Evolutionary conservation across 2,888 invertebrate genomes (phyloP).

Genomic region (Tinea semifulvella): DNA sequence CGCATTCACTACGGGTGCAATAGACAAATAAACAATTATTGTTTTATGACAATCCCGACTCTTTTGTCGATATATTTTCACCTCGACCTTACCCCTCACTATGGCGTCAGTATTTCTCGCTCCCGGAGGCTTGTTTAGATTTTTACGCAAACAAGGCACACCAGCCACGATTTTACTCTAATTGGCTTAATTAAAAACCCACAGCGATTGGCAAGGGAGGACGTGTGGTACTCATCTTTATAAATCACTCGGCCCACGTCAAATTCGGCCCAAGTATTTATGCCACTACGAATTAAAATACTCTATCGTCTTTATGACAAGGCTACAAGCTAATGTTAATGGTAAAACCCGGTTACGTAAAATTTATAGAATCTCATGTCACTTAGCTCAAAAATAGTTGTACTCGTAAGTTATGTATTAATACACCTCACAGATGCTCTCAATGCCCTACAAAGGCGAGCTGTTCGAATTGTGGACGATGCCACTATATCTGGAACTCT

Average conservation of each 20-base stretch:
- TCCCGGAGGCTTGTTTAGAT: constrained; percentile 48
- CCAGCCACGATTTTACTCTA: constrained; percentile 47
- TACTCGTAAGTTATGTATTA: too few species aligned
- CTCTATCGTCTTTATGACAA: too few species aligned
- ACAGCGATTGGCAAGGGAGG: constrained; percentile 6
- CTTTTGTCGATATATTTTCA: not conserved
- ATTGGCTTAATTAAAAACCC: constrained; percentile 57
- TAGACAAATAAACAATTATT: not conserved
- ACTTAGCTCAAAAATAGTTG: too few species aligned
- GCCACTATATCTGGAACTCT: too few species aligned
- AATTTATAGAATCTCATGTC: too few species aligned
- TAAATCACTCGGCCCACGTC: not conserved
- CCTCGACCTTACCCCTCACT: not conserved
- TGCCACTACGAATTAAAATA: too few species aligned
- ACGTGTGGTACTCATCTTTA: not conserved
- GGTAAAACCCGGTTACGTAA: too few species aligned
- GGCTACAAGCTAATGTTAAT: too few species aligned
- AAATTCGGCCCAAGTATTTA: not conserved
- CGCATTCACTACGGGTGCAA: not conserved
- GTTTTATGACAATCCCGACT: not conserved
- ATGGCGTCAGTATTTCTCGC: constrained; percentile 15
- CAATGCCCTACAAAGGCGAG: too few species aligned
- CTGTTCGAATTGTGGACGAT: too few species aligned
- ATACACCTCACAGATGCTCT: too few species aligned
- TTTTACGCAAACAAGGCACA: constrained; percentile 55